Evolutionary conservation across 2,797 vertebrate genomes (phyloP), one percentile per base, ranked within the genome.

Genomic region (Spondyliosoma cantharus): DNA sequence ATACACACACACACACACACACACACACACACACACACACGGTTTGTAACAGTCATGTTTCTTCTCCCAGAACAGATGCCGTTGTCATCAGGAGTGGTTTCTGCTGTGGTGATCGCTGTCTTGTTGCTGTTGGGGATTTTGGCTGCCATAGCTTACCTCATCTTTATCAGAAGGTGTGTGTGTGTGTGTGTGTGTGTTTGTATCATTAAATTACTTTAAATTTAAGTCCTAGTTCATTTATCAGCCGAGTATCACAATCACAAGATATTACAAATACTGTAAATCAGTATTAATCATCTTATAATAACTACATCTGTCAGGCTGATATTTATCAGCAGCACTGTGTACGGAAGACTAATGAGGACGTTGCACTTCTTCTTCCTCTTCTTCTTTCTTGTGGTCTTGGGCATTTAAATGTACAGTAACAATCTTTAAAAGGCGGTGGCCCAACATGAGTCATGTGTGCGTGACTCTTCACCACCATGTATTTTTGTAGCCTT

Each of bases 131-230:
- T 86, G 0, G 64, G 20, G 11, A 63, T 88, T 71, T 6, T 77
- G 27, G 70, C 71, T 5, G 75, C 82, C 24, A 3, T 49, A 16
- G n/a, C n/a, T n/a, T 92, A 87, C 71, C 17, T 85, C 66, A 0
- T 78, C 65, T 50, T 75, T 63, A 12, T 76, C 71, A 93, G 58
- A 79, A 89, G 89, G 91, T 92, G 46, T 56, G 82, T 84, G 59
- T 76, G 22, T 66, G 32, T 52, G 42, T 54, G n/a, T n/a, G n/a
- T n/a, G n/a, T n/a, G n/a, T n/a, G n/a, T n/a, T n/a, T n/a, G n/a
- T n/a, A n/a, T n/a, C n/a, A n/a, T n/a, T n/a, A n/a, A n/a, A n/a
- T n/a, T n/a, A n/a, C n/a, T n/a, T n/a, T n/a, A n/a, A n/a, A n/a
- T n/a, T n/a, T n/a, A n/a, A n/a, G n/a, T n/a, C n/a, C n/a, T n/a